Evolutionary conservation across 2,888 invertebrate species (phyloP).

Genomic region (Amphipyra berbera): DNA sequence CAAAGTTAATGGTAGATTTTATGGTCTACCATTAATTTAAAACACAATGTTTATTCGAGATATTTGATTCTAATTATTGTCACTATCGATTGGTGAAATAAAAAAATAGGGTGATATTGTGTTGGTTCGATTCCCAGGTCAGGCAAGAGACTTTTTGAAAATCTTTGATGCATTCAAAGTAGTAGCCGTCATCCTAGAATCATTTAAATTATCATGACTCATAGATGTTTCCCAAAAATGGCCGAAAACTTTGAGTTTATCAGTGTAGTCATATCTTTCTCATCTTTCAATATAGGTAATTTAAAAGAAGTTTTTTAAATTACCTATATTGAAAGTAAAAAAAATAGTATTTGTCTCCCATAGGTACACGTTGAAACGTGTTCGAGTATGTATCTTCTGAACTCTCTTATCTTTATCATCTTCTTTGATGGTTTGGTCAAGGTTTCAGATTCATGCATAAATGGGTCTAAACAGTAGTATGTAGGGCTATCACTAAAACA

Average conservation of each 20-base stretch:
- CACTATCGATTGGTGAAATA: too few species aligned
- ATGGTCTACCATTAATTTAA: too few species aligned
- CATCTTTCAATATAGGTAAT: constrained; percentile 92
- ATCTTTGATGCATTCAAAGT: too few species aligned
- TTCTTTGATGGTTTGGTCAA: background rate
- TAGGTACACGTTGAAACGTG: constrained; percentile 24
- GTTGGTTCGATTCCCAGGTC: too few species aligned
- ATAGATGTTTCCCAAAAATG: constrained; percentile 95
- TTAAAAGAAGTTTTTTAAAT: constrained; percentile 92
- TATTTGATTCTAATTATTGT: too few species aligned
- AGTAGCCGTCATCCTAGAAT: constrained; percentile 93
- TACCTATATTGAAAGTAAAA: too few species aligned
- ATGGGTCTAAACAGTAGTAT: constrained; percentile 94
- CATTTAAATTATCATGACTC: constrained; percentile 94
- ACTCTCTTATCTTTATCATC: background rate
- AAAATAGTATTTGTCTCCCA: constrained; percentile 86
- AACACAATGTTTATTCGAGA: too few species aligned
- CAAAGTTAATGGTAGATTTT: too few species aligned
- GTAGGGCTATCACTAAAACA: constrained; percentile 92
- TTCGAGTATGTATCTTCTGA: background rate
- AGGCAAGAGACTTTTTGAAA: too few species aligned
- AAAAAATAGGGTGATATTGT: too few species aligned
- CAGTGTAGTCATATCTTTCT: constrained; percentile 90
- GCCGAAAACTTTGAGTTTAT: constrained; percentile 91
- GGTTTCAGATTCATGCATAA: constrained; percentile 88